Conservation (phyloP, 2,888 invertebrate species). For the Mythimna loreyi region DNA sequence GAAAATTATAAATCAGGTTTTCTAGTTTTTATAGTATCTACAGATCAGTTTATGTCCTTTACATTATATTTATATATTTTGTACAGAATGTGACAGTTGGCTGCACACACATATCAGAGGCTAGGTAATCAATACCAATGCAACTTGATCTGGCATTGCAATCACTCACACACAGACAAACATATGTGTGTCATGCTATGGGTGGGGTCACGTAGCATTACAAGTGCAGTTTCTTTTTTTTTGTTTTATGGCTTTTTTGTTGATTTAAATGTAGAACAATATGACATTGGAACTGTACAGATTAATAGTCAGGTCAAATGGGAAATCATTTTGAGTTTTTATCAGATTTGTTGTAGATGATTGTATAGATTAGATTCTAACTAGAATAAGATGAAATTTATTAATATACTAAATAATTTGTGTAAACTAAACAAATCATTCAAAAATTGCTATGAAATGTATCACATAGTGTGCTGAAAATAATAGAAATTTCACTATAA, state of each 20-base stretch:
- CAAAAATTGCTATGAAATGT: too few species aligned
- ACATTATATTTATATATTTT: conserved; percentile 9
- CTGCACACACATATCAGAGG: conserved; percentile 47
- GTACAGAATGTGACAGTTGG: conserved; percentile 60
- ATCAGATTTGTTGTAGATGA: background rate
- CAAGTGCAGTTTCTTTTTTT: background rate
- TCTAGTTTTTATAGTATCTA: background rate
- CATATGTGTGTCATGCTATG: conserved; percentile 56
- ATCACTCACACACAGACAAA: conserved; percentile 33
- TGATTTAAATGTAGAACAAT: too few species aligned
- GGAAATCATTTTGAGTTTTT: background rate
- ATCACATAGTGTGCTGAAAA: too few species aligned
- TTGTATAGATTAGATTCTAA: background rate
- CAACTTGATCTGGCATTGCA: conserved; percentile 60
- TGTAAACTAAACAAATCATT: background rate
- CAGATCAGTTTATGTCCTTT: too few species aligned
- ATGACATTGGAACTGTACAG: background rate
- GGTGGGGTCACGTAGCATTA: conserved; percentile 50
- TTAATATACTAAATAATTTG: background rate
- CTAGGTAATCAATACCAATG: conserved; percentile 67
- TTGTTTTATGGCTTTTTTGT: background rate
- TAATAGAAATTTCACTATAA: background rate
- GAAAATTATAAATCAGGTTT: too few species aligned
- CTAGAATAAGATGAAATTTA: background rate
- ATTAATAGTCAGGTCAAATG: background rate